Base-by-base conservation (phyloP, 2,797 vertebrate genomes). In the Clarias pachynema region DNA sequence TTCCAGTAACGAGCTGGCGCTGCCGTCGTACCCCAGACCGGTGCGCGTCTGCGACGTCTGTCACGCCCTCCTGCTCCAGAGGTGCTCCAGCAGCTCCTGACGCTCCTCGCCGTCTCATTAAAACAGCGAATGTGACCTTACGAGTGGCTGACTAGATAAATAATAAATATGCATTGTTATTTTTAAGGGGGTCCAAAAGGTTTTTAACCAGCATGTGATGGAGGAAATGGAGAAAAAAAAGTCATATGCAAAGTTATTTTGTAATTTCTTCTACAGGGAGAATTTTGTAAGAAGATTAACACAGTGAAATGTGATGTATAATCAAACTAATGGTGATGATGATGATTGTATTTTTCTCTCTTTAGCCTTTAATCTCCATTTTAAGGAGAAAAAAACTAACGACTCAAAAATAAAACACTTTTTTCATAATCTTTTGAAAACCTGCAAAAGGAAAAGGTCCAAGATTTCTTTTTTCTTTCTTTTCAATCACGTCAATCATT, bases 41-140 rank as follows among this genome's bases (percentile, higher is more conserved):
- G 98, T 99, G 84, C 95, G 98, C 0, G 98, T 99, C 37, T 99
- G 98, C 0, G 98, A 99, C 31, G 90, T 91, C 26, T 99, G 98
- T 89, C 97, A 99, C 93, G 96, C 97, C 0, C 91, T 99, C 16
- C 93, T 99, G 68, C 95, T 99, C 53, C 97, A 98, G 93, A 96
- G 97, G 84, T 97, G 96, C 90, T 95, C 97, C 0, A 96, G 92
- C 0, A 90, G 85, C 72, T 97, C 98, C 85, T 96, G 95, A 96
- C 93, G 77, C 14, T 49, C 9, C 56, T 49, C 31, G 0, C 1
- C 56, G 20, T 60, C n/a, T 29, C 15, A 12, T 34, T 8, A 26
- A 34, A 59, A 59, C 63, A n/a, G 29, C 20, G 60, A 26, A 15
- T 56, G 5, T 14, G 26, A 77, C 74, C 74, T 49, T 49, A 49